phyloP scores from a whole-genome alignment of 2,113 vertebrate genomes.

The Rynchops niger region DNA sequence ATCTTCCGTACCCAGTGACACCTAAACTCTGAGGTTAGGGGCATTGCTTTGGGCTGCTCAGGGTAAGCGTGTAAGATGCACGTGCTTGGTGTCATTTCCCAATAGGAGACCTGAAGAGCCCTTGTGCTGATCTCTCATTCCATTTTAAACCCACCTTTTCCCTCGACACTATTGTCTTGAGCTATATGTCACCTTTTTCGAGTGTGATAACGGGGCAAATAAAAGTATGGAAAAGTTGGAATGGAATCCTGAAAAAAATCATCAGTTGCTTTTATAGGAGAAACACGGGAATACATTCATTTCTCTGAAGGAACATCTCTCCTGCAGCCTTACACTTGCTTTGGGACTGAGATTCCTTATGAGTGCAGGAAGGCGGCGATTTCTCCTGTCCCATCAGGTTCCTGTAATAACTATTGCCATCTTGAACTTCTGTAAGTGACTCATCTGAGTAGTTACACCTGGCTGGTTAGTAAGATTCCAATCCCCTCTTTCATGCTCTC shows the following conservation, averaged over 20 bases:
- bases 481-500: background rate
- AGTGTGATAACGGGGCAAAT: background rate
- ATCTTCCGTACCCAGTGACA: background rate
- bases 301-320: background rate
- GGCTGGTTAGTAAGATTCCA: background rate
- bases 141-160: background rate
- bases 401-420: background rate
- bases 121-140: background rate
- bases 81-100: background rate
- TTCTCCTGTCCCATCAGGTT: background rate
- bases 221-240: background rate
- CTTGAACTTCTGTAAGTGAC: background rate
- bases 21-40: background rate
- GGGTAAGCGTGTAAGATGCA: rapidly evolving
- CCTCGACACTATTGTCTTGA: rapidly evolving
- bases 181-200: background rate
- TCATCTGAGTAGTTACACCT: background rate
- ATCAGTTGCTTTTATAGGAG: background rate
- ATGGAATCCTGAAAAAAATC: background rate
- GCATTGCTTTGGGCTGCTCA: background rate
- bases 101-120: background rate
- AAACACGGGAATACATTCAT: background rate
- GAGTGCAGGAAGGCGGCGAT: background rate
- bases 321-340: background rate
- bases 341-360: background rate